Base-by-base conservation (phyloP, 2,888 invertebrate genomes). In the Chironomus riparius region DNA sequence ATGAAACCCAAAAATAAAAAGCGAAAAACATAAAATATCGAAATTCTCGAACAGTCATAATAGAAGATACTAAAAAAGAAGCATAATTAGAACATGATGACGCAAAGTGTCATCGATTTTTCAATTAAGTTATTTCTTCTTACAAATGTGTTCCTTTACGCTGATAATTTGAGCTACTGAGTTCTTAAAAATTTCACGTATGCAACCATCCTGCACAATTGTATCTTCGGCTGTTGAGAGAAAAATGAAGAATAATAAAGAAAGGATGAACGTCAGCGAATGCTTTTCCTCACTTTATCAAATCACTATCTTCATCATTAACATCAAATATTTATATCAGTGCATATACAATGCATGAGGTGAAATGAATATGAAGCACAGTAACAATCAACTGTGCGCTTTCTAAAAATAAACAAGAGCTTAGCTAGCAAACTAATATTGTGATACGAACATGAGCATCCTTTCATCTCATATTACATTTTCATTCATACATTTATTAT, bases 301-400 rank as follows among this genome's bases (percentile, higher is more conserved):
- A 15, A 18, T 68, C 70, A 47, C 70, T 70, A 70, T 70, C 70
- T 70, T 28, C 48, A 70, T 70, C 70, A 70, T 70, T 70, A 70
- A n/a, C 70, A 70, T 70, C 70, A 70, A 70, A 70, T 70, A 70
- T 70, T 70, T 47, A 70, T 70, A 22, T 18, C 56, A 56, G n/a
- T 24, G 24, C 12, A 22, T 22, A 65, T 13, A 21, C 15, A 15
- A 18, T 18, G 56, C 56, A 56, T 56, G 38, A 38, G 38, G 38
- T 38, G 38, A 38, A 38, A 38, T 38, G 38, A 38, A 38, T 10
- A 38, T 10, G 38, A 38, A 38, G 38, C 4, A 38, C 10, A 10
- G 38, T 4, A 38, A 10, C 38, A 38, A 38, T 38, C 38, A 38
- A 38, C 38, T 38, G 38, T 38, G 38, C 38, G 38, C 38, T 38